Base-by-base conservation (phyloP, 2,113 vertebrate species). In the Ovibos moschatus region DNA sequence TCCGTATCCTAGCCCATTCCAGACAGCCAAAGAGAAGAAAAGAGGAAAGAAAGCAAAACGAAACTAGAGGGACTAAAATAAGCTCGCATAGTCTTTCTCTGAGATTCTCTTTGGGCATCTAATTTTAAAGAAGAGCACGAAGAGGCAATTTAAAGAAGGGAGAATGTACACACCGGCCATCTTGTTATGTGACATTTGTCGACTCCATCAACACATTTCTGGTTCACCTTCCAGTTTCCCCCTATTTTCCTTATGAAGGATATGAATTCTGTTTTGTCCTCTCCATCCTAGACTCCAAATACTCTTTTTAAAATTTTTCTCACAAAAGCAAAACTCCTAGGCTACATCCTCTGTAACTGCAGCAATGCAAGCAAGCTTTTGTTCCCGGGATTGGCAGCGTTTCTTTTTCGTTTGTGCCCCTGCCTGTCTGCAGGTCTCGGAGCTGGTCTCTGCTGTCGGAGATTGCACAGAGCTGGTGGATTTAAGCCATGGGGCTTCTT, bases 251-350 rank as follows among this genome's bases (percentile, higher is more conserved):
- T 94, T 55, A 36, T 23, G 67, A 84, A 91, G 86, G 89, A 89
- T 74, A 88, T 62, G 58, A 92, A 92, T 95, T 97, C 36, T 89
- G 14, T 94, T 96, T 51, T 85, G 28, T 87, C 64, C 36, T 89
- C 43, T 91, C 43, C 57, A 58, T 58, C 43, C 53, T 45, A 91
- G 82, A 91, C 91, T 93, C 87, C 74, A 82, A 94, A 57, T 86
- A 45, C 23, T 89, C 7, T 79, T 91, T 62, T 51, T 62, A 6
- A 71, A 71, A 40, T 45, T 28, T 36, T 76, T 40, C 57, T 55
- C 55, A 84, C 92, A 60, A 91, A 97, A 96, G 89, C 86, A n/a
- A 55, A 97, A 89, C 97, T 98, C 89, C 97, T 93, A 97, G 97
- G 95, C 82, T 90, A 96, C 97, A 17, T 82, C 85, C 47, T 27